Base-by-base conservation (phyloP, 2,888 invertebrate genomes). In the Noctua comes region DNA sequence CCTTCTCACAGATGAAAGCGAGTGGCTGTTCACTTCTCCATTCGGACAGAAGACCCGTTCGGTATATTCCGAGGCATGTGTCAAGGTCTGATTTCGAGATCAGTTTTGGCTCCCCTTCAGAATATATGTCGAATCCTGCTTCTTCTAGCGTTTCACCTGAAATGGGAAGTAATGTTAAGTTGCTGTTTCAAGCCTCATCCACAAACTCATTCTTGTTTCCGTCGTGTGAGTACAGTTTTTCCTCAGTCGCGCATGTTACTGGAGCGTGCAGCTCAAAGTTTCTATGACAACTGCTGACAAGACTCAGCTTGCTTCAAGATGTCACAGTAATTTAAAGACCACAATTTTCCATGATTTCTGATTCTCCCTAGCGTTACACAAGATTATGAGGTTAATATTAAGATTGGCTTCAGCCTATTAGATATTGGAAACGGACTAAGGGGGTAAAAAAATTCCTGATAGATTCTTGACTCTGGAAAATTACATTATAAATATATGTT, bases 41-140 rank as follows among this genome's bases (percentile, higher is more conserved):
- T 76, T 94, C 93, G n/a, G 92, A 89, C 0, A 93, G 75, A 16
- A 80, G 48, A 0, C 89, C 93, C 1, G 69, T 69, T 3, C 92
- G 84, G 77, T 88, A 90, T 11, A 94, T 84, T 0, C 88, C 85
- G 1, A 92, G 92, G 65, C 93, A 94, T 0, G 87, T 62, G 40
- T 93, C 91, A 72, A 16, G 43, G 4, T 43, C 66, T 8, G 66
- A 66, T 27, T 43, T 43, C n/a, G 65, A 40, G n/a, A 43, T 16
- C 40, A 65, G 40, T 43, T 92, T 90, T 0, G 94, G 94, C 72
- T 93, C 89, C 0, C 90, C 91, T 0, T 48, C 64, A 0, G 83
- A 68, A 87, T 93, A 95, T 46, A 86, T 88, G 46, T 78, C 79
- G 79, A 90, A 95, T 0, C 94, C 94, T 5, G 94, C 93, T 13